Evolutionary conservation across 2,113 vertebrate species (phyloP).

Genomic region (Chaenocephalus aceratus): DNA sequence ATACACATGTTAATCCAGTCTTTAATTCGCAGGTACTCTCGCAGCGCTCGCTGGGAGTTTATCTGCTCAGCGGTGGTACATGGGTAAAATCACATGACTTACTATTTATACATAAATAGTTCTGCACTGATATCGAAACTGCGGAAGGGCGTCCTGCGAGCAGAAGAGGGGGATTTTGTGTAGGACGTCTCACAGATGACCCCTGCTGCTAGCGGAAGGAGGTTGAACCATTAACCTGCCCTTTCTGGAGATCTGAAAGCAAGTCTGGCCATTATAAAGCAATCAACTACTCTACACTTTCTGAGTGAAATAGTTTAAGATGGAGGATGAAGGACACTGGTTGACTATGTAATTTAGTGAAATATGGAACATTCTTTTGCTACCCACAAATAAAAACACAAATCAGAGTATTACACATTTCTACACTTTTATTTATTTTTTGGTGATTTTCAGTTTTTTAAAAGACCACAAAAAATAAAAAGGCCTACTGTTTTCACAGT

Average conservation of each 20-base stretch:
- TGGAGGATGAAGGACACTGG: not conserved
- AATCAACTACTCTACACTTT: not conserved
- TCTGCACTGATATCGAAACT: conserved; percentile 43
- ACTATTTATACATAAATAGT: conserved; percentile 71
- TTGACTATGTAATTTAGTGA: conserved; percentile 4
- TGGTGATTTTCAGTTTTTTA: not conserved
- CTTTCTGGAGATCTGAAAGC: conserved; percentile 45
- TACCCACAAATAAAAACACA: not conserved
- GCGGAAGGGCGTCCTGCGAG: conserved; percentile 54
- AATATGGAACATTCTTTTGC: not conserved
- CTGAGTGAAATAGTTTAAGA: conserved; percentile 1
- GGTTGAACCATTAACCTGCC: conserved; percentile 24
- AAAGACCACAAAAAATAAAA: not conserved
- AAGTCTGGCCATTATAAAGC: conserved; percentile 36
- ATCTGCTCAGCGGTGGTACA: conserved; percentile 26
- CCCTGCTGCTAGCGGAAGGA: conserved; percentile 38
- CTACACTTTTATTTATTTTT: not conserved
- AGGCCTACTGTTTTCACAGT: not conserved
- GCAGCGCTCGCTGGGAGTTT: not conserved
- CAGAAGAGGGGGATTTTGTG: not conserved
- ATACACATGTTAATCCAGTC: conserved; percentile 12
- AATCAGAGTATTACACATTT: conserved; percentile 1
- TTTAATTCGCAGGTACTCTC: conserved; percentile 11
- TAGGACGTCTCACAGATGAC: conserved; percentile 49
- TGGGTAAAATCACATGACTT: conserved; percentile 58